Evolutionary conservation across 2,113 vertebrate genomes (phyloP).

Genomic region (Callopanchax toddi): DNA sequence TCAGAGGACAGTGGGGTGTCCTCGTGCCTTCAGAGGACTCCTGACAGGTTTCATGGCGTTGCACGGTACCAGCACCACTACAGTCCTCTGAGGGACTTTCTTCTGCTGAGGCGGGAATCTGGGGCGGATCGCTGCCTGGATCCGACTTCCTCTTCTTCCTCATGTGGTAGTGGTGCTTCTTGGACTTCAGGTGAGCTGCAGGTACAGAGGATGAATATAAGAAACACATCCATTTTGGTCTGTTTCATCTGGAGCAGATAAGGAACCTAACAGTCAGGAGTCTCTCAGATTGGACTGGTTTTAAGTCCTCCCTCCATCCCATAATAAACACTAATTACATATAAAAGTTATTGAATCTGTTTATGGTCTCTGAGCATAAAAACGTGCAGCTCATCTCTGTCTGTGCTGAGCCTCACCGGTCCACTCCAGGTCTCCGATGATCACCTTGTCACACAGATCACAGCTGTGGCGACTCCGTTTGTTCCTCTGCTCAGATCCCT

Average conservation of each 20-base stretch:
- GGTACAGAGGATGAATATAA: background rate
- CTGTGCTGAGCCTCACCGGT: constrained; percentile 81
- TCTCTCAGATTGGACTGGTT: no score
- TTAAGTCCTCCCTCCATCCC: no score
- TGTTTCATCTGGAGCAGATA: no score
- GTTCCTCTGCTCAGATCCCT: constrained; percentile 73
- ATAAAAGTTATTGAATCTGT: no score
- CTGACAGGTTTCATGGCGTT: constrained; percentile 20
- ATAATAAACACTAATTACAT: no score
- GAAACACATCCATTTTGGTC: no score
- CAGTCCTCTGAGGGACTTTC: constrained; percentile 25
- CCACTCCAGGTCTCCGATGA: constrained; percentile 96
- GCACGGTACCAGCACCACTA: constrained; percentile 15
- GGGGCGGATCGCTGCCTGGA: background rate
- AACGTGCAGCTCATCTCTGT: no score
- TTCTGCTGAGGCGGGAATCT: constrained; percentile 7
- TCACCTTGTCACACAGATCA: constrained; percentile 86
- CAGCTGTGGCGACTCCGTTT: constrained; percentile 84
- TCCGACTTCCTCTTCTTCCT: constrained; percentile 86
- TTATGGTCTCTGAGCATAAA: no score
- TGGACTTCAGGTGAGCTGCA: constrained; percentile 91
- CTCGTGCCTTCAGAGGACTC: constrained; percentile 26
- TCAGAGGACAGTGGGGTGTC: constrained; percentile 9
- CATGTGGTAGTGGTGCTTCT: constrained; percentile 86
- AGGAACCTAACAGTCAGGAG: no score